Percentiles rank a stretch among this genome's conserved stretches.
Evolutionary conservation across 2,113 vertebrate species (phyloP).

Genomic region (Kryptolebias marmoratus): DNA sequence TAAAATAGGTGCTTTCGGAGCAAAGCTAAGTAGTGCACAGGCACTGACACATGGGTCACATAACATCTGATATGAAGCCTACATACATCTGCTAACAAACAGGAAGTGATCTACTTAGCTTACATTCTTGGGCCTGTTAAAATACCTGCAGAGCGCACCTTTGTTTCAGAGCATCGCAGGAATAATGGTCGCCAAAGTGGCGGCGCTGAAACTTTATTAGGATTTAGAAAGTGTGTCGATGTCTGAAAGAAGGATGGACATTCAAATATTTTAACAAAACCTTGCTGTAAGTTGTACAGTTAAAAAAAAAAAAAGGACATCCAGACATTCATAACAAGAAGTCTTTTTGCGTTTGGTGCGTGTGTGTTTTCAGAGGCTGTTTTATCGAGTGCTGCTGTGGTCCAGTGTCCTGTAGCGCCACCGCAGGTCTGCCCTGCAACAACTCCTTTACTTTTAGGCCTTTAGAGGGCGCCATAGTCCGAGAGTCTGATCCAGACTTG

Average conservation of each 20-base stretch:
- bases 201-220: neutral
- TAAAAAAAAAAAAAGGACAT: slow-evolving; percentile 78
- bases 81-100: slow-evolving; percentile 76
- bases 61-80: slow-evolving; percentile 70
- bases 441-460: slow-evolving; percentile 83
- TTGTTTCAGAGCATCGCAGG: slow-evolving; percentile 21
- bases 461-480: slow-evolving; percentile 74
- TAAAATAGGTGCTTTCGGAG: slow-evolving; percentile 72
- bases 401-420: slow-evolving; percentile 83
- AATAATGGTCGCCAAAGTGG: neutral
- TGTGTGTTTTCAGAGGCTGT: slow-evolving; percentile 82
- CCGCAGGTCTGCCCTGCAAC: slow-evolving; percentile 75
- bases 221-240: slow-evolving; percentile 9
- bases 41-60: slow-evolving; percentile 75
- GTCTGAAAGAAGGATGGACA: slow-evolving; percentile 53
- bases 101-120: slow-evolving; percentile 76
- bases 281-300: slow-evolving; percentile 79
- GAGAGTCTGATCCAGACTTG: slow-evolving; percentile 63
- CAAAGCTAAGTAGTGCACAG: slow-evolving; percentile 77
- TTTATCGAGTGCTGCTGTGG: slow-evolving; percentile 71
- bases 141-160: slow-evolving; percentile 51
- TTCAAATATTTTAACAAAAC: slow-evolving; percentile 77
- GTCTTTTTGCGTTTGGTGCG: slow-evolving; percentile 87
- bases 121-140: slow-evolving; percentile 75
- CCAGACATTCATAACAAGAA: slow-evolving; percentile 86